These are phyloP conservation scores for Gymnoscopelus microlampas DNA, from an alignment of 2,797 vertebrate species.

Conservation along the genomic window DNA sequence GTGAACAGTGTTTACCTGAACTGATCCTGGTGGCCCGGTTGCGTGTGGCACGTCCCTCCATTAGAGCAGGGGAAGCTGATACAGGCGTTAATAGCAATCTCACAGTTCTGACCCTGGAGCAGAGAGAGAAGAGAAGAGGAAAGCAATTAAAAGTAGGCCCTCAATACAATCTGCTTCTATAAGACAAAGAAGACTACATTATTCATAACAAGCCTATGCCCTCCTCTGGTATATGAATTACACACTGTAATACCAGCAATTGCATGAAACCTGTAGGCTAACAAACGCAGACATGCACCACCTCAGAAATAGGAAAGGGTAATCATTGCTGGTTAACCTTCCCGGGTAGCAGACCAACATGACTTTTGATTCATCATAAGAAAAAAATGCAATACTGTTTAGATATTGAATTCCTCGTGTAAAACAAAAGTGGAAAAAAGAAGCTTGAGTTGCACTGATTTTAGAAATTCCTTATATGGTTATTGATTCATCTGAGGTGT, in stretches of 20 bases:
- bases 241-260: too few relatives aligned
- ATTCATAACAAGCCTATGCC: too few relatives aligned
- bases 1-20: constrained; percentile 85
- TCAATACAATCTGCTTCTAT: too few relatives aligned
- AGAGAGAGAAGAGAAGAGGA: constrained; percentile 6
- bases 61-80: constrained; percentile 92
- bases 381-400: constrained; percentile 11
- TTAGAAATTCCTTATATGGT: not conserved
- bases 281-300: too few relatives aligned
- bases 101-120: constrained; percentile 91
- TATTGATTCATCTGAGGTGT: too few relatives aligned
- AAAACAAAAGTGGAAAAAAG: too few relatives aligned
- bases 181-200: not conserved
- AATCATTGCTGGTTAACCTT: too few relatives aligned
- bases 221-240: too few relatives aligned
- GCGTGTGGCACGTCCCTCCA: constrained; percentile 93
- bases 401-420: not conserved
- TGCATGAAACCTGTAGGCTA: too few relatives aligned
- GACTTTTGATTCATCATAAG: constrained; percentile 12
- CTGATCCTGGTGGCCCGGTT: constrained; percentile 84
- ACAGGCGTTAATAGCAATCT: constrained; percentile 91
- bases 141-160: not conserved
- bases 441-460: not conserved
- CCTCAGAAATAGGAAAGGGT: too few relatives aligned
- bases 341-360: not conserved